Percentiles rank a stretch among this genome's conserved stretches.
Evolutionary conservation across 2,797 vertebrate species (phyloP).

Genomic region (Crocidura indochinensis): DNA sequence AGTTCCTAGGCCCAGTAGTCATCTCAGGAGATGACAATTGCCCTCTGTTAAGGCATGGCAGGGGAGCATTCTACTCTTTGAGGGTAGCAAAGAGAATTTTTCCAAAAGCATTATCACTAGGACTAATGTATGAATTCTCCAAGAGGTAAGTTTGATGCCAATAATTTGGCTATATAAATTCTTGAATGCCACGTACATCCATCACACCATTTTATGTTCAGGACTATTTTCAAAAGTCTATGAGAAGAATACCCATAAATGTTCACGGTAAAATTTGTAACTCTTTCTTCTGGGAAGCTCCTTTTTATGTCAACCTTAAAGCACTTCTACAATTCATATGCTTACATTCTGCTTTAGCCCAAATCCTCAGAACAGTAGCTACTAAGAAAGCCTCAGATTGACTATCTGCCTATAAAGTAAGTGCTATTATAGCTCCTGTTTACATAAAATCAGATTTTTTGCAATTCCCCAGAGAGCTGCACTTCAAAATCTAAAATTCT

Average conservation of each 20-base stretch:
- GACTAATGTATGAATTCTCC: constrained; percentile 52
- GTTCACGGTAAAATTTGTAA: constrained; percentile 49
- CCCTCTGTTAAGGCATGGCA: not conserved
- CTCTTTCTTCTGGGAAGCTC: not conserved
- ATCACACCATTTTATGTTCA: constrained; percentile 35
- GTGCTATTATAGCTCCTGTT: not conserved
- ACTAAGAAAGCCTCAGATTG: not conserved
- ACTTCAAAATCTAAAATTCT: not conserved
- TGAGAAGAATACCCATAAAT: constrained; percentile 38
- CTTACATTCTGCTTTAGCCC: not conserved
- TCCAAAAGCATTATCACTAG: not conserved
- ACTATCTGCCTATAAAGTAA: not conserved
- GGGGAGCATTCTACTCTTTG: not conserved
- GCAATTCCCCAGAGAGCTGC: not conserved
- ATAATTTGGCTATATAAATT: constrained; percentile 41
- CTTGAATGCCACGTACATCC: constrained; percentile 43
- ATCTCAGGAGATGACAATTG: not conserved
- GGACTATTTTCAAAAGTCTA: constrained; percentile 45
- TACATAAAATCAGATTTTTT: not conserved
- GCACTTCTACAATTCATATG: not conserved
- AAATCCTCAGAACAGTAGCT: not conserved
- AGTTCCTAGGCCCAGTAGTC: not conserved
- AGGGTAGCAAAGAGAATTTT: constrained; percentile 39
- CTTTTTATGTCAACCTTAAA: constrained; percentile 37
- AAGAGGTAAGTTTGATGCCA: constrained; percentile 27